These are phyloP conservation scores for Notiomystis cincta DNA, from an alignment of 2,113 vertebrate genomes.

Conservation along the genomic window DNA sequence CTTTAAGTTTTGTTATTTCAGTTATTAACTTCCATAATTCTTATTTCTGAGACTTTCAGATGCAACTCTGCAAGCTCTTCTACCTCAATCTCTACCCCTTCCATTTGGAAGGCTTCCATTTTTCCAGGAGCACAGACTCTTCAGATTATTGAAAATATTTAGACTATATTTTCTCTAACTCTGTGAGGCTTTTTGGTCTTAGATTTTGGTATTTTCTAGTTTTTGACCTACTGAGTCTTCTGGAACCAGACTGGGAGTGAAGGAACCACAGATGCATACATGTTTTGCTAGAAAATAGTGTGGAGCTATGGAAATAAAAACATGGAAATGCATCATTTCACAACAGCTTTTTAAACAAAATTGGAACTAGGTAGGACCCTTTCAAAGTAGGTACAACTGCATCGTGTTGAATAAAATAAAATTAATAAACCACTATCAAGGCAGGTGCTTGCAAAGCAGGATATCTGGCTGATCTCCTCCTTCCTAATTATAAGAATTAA, in stretches of 20 bases:
- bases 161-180: background rate
- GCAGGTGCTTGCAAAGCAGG: background rate
- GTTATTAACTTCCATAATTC: background rate
- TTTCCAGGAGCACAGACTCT: background rate
- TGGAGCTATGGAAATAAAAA: background rate
- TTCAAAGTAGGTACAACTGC: background rate
- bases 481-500: background rate
- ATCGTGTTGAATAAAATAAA: background rate
- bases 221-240: background rate
- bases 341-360: background rate
- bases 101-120: background rate
- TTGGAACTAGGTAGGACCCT: fast-evolving
- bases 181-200: background rate
- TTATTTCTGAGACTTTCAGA: background rate
- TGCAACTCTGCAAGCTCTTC: background rate
- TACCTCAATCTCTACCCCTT: background rate
- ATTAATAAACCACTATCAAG: background rate
- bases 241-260: background rate
- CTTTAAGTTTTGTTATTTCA: background rate
- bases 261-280: background rate
- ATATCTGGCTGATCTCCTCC: background rate
- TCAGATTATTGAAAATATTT: background rate
- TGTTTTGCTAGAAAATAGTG: background rate
- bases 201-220: background rate
- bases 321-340: background rate